Evolutionary conservation across 2,888 invertebrate species (phyloP).

Genomic region (Anticlea derivata): DNA sequence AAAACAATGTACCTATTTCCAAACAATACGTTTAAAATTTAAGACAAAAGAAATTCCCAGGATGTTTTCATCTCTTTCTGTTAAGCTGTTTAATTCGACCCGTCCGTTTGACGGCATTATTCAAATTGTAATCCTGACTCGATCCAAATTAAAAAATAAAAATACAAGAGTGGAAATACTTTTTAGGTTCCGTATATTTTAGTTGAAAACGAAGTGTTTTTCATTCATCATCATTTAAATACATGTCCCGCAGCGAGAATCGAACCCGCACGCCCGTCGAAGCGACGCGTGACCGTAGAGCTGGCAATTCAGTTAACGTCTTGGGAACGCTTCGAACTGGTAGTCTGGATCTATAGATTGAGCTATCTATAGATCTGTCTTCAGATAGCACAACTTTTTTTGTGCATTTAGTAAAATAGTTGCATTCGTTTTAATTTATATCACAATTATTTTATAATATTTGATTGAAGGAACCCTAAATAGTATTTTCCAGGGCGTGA

Average conservation of each 20-base stretch:
- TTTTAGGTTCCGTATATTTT: conserved; percentile 9
- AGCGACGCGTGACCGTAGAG: too few species aligned
- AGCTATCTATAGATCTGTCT: too few species aligned
- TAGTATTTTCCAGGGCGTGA: neutral
- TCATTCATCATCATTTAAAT: too few species aligned
- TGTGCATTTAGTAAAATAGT: too few species aligned
- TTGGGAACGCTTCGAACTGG: too few species aligned
- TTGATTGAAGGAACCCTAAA: neutral
- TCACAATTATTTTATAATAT: too few species aligned
- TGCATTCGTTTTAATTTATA: too few species aligned
- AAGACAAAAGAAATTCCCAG: conserved; percentile 21
- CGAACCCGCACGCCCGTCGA: too few species aligned
- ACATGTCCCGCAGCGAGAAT: too few species aligned
- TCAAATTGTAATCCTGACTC: conserved; percentile 28
- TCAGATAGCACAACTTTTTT: too few species aligned
- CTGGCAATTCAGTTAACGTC: too few species aligned
- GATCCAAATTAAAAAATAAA: conserved; percentile 19
- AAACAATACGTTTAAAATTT: conserved; percentile 10
- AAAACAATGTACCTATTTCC: conserved; percentile 8
- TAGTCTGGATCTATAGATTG: too few species aligned
- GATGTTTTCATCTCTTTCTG: conserved; percentile 20
- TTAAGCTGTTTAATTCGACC: conserved; percentile 23
- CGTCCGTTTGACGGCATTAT: conserved; percentile 25
- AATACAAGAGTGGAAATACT: conserved; percentile 4
- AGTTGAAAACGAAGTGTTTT: neutral